Evolutionary conservation across 2,888 invertebrate genomes (phyloP).

Genomic region (Zaprionus lineosus): DNA sequence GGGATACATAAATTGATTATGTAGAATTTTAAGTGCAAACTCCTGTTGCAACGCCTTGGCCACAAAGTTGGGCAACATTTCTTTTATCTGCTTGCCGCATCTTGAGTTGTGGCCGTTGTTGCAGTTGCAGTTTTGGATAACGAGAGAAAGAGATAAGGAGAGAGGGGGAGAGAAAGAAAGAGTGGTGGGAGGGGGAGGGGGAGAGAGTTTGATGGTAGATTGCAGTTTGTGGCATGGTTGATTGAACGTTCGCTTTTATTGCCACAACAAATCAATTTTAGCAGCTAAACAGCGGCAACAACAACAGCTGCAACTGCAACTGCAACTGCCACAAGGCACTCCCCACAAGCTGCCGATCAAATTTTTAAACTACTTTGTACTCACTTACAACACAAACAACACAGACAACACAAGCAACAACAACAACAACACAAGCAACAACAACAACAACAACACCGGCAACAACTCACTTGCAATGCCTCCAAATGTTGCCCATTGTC

Average conservation of each 20-base stretch:
- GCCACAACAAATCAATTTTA: constrained; percentile 76
- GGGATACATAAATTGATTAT: constrained; percentile 14
- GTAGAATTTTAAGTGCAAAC: constrained; percentile 70
- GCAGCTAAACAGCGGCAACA: constrained; percentile 42
- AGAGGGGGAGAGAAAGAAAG: constrained; percentile 12
- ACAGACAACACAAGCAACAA: constrained; percentile 14
- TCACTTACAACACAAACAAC: constrained; percentile 27
- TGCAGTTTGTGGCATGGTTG: constrained; percentile 63
- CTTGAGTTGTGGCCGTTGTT: too few species aligned
- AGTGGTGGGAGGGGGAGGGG: not conserved
- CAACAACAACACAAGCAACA: constrained; percentile 36
- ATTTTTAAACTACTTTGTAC: constrained; percentile 41
- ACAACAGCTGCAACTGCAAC: constrained; percentile 4
- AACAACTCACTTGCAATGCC: constrained; percentile 56
- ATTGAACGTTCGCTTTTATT: constrained; percentile 70
- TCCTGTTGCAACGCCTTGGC: constrained; percentile 51
- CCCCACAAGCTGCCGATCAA: constrained; percentile 38
- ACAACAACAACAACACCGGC: constrained; percentile 20
- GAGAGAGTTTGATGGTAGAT: constrained; percentile 43
- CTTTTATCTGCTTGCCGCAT: constrained; percentile 43
- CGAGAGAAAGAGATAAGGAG: constrained; percentile 12
- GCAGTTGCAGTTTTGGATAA: too few species aligned
- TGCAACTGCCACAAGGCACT: constrained; percentile 33
- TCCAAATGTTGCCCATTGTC: constrained; percentile 57
- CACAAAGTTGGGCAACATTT: constrained; percentile 54